Conservation (phyloP, 2,113 vertebrate genomes). For the Vidua chalybeata region DNA sequence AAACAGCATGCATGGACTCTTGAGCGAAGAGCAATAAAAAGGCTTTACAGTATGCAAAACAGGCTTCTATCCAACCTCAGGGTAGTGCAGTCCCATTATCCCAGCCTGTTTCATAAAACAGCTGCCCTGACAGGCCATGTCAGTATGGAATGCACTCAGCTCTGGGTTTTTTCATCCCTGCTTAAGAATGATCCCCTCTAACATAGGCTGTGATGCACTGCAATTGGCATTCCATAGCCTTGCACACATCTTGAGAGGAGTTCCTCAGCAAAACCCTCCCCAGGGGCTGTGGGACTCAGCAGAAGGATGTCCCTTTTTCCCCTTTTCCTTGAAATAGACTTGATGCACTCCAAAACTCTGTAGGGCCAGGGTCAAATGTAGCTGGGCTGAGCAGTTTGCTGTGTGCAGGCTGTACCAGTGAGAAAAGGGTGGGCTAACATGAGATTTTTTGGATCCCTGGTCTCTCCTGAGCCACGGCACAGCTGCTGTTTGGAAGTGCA, state of each 20-base stretch:
- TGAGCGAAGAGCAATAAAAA: not conserved
- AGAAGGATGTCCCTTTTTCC: not conserved
- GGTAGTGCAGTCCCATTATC: not conserved
- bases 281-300: not conserved
- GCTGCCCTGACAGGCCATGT: slow-evolving; percentile 16
- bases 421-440: not conserved
- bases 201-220: not conserved
- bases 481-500: slow-evolving; percentile 20
- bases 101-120: slow-evolving; percentile 16
- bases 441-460: not conserved
- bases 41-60: not conserved
- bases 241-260: not conserved
- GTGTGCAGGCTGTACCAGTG: not conserved
- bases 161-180: slow-evolving; percentile 16
- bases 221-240: not conserved
- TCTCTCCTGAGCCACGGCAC: not conserved
- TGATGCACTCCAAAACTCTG: not conserved
- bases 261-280: not conserved
- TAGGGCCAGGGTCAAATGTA: not conserved
- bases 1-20: not conserved
- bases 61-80: not conserved
- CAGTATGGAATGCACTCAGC: slow-evolving; percentile 10
- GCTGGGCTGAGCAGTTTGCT: not conserved
- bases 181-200: not conserved
- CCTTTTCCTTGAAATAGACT: not conserved